Percentiles rank a stretch among this genome's conserved stretches.
These are phyloP conservation scores for Cecidostiba fungosa DNA, from an alignment of 2,888 invertebrate species.

Conservation along the genomic window DNA sequence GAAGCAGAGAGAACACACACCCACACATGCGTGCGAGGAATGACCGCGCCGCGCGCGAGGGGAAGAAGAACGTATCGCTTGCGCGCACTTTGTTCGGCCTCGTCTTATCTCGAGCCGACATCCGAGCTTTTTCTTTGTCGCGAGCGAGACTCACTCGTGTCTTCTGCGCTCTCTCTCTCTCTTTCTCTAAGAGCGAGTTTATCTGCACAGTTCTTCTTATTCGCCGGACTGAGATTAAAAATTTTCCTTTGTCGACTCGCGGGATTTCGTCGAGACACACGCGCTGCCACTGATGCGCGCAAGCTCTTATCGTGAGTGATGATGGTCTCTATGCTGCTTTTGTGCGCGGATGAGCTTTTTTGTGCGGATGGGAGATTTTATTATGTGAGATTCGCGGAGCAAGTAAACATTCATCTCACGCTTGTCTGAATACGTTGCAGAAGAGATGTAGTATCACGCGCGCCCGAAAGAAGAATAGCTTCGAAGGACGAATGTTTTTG, in stretches of 20 bases:
- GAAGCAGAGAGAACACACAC: not conserved
- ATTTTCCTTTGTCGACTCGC: slow-evolving; percentile 8
- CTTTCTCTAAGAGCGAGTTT: not conserved
- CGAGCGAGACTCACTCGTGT: not conserved
- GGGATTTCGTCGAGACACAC: slow-evolving; percentile 7
- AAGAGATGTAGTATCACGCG: not conserved
- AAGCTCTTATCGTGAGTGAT: not conserved
- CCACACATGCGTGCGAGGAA: not conserved
- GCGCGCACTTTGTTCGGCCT: slow-evolving; percentile 11
- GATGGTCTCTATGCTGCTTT: not conserved
- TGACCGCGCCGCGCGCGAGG: not conserved
- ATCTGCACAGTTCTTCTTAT: slow-evolving; percentile 22
- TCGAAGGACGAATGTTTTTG: not conserved
- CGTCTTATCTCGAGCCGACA: slow-evolving; percentile 45
- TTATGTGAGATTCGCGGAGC: not conserved
- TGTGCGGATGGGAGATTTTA: not conserved
- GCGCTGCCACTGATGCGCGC: too few species aligned
- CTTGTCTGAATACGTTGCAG: not conserved
- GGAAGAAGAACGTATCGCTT: not conserved
- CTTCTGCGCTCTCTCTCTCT: not conserved
- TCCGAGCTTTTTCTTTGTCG: slow-evolving; percentile 21
- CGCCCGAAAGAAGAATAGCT: not conserved
- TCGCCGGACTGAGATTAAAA: slow-evolving; percentile 47
- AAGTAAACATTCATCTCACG: not conserved
- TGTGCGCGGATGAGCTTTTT: not conserved